Evolutionary conservation across 2,888 invertebrate genomes (phyloP), one percentile per base, ranked within the genome.

Genomic region (Chrysotoxum bicinctum): DNA sequence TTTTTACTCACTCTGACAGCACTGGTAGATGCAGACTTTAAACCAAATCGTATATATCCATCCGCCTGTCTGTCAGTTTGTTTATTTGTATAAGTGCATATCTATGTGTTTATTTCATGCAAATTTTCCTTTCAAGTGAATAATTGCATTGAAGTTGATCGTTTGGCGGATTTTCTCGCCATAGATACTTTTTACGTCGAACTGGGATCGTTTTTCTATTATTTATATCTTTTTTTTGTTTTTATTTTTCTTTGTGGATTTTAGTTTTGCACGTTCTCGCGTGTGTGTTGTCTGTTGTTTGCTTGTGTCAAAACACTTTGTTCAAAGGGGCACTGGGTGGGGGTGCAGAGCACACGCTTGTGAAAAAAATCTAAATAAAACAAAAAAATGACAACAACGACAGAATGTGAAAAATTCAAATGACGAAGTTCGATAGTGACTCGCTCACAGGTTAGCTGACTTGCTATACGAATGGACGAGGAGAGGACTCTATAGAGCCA

Each of bases 51-150:
- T 30, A 26, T 21, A 35, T 43, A 32, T 56, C 37, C 35, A 21
- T 58, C 12, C 19, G 60, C 45, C 26, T 26, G 40, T 43, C 26
- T 62, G 30, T 37, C 35, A 32, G 32, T 58, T 14, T 8, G 37
- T 21, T 23, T 37, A 10, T 12, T 12, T 9, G 7, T 14, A 14
- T 62, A 7, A 19, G 26, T 45, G 32, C 43, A 9, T 48, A 23
- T 72, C 26, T 73, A 30, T 72, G 54, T 64, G 21, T 37, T 56
- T 60, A 60, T 40, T 75, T 81, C 76, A 85, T 85, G 85, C 85
- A 85, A 85, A 85, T 85, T 85, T 85, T 85, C 81, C 81, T 85
- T 85, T 85, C 81, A 85, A 81, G 85, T 85, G 85, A 85, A 85
- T 85, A 85, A 85, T 85, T 85, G 85, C 85, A 85, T 85, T 81